These are phyloP conservation scores for Aphelocoma coerulescens DNA, from an alignment of 2,113 vertebrate genomes.

Conservation along the genomic window DNA sequence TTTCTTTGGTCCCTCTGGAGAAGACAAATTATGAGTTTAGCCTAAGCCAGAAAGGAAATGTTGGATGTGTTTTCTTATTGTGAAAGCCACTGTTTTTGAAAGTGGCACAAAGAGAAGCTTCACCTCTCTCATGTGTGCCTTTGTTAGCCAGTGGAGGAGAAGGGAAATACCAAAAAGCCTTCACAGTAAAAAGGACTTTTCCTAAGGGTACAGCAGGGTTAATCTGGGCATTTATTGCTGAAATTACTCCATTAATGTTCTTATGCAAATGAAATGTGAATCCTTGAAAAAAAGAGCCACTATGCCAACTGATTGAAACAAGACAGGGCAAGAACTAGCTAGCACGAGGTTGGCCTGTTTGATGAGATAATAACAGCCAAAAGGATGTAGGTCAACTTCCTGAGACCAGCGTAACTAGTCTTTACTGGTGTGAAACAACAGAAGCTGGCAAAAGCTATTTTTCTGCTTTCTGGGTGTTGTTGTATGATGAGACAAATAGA, in stretches of 20 bases:
- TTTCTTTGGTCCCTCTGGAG: not conserved
- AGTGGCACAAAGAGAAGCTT: not conserved
- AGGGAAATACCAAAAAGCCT: not conserved
- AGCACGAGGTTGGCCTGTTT: not conserved
- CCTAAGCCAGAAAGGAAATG: not conserved
- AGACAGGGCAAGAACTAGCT: constrained; percentile 8
- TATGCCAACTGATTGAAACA: not conserved
- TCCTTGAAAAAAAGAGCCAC: not conserved
- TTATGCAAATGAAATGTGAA: constrained; percentile 11
- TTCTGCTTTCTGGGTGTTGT: not conserved
- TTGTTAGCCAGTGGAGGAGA: not conserved
- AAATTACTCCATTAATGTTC: not conserved
- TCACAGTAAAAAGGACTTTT: not conserved
- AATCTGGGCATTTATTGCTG: not conserved
- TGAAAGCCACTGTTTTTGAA: not conserved
- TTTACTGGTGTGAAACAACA: not conserved
- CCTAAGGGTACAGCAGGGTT: not conserved
- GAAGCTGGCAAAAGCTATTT: not conserved
- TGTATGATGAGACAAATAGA: not conserved
- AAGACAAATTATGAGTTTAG: not conserved
- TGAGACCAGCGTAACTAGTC: not conserved
- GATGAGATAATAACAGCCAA: not conserved
- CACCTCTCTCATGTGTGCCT: not conserved
- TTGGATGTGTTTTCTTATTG: not conserved
- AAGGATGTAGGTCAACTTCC: not conserved